Evolutionary conservation across 2,113 vertebrate genomes (phyloP), one percentile per base, ranked within the genome.

Genomic region (Motacilla tschutschensis): DNA sequence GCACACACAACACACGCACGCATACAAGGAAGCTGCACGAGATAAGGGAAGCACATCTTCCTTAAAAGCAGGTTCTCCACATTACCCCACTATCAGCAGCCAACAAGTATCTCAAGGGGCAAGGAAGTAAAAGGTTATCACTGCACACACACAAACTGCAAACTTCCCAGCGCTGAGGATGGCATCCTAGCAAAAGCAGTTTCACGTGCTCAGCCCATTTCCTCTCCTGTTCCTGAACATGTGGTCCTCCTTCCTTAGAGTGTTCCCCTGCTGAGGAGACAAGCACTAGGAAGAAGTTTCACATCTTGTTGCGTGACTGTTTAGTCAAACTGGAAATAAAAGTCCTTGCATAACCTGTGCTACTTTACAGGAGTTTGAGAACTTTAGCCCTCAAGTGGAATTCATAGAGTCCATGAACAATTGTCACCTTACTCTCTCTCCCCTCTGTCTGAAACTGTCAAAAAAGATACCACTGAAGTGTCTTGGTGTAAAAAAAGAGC

Each of bases 201-300:
- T 93, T 85, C 90, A 92, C 22, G 12, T 93, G 93, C 89, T 84
- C 73, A 64, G 88, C 64, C 72, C 86, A 88, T 91, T 92, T 94
- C 82, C 94, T 88, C 72, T 67, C 64, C 72, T 79, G 82, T 85
- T 94, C 93, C 94, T 91, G 93, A 91, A 83, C 92, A 89, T 82
- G 72, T 83, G 92, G 79, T 71, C 64, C 90, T 92, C 81, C 65
- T 93, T 93, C 93, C 90, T 88, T 83, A 71, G 65, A 86, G 79
- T 44, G 36, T 71, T 81, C 64, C 28, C 71, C 51, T 3, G 6
- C 33, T 1, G 10, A 80, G 88, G 28, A 87, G 36, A 66, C 36
- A 70, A 74, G 76, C 64, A 29, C 69, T 21, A 70, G 33, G 40
- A 73, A 88, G 77, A 91, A 33, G 22, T 70, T 89, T 73, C 51